These are phyloP conservation scores for Psittacula cyanocephala DNA, from an alignment of 2,113 vertebrate species.

Conservation along the genomic window DNA sequence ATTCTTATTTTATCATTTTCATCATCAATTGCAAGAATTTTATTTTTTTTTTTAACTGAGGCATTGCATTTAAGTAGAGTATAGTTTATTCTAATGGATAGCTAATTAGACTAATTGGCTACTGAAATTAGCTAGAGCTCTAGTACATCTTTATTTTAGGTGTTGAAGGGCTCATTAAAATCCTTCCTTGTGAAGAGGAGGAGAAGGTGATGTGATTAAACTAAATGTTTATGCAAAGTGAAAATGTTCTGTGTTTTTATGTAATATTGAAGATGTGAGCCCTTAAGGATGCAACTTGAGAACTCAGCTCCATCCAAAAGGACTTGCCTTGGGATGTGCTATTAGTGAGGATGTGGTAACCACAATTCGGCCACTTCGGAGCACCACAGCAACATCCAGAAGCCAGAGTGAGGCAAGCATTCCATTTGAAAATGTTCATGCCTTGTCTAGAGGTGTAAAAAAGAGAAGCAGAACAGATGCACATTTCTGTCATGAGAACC, in stretches of 20 bases:
- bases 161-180: slow-evolving; percentile 1
- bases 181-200: background rate
- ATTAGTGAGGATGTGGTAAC: background rate
- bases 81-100: background rate
- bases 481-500: background rate
- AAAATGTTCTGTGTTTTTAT: background rate
- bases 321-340: background rate
- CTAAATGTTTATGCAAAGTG: background rate
- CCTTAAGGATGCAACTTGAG: background rate
- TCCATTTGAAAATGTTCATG: background rate
- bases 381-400: background rate
- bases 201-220: background rate
- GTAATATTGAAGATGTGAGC: background rate
- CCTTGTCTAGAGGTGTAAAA: background rate
- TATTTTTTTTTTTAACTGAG: background rate
- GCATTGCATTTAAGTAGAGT: background rate
- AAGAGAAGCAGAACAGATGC: background rate
- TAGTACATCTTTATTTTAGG: background rate
- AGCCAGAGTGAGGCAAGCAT: background rate
- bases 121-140: slow-evolving; percentile 1
- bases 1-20: background rate
- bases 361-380: background rate
- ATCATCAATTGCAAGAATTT: background rate
- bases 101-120: background rate
- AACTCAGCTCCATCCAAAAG: background rate